These are phyloP conservation scores for Lysandra bellargus DNA, from an alignment of 2,888 invertebrate genomes.

Conservation along the genomic window DNA sequence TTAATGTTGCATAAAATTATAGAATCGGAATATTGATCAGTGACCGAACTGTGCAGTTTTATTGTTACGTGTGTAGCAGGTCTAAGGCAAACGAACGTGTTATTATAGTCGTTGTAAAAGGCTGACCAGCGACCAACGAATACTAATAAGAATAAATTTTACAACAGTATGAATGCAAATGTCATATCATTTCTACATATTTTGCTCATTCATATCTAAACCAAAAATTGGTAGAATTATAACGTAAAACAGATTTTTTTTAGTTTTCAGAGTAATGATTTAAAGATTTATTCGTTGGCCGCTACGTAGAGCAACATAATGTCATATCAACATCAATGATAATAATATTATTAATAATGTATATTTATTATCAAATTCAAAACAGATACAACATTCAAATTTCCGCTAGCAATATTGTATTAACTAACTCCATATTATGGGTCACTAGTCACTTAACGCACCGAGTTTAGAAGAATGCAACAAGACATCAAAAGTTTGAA, in stretches of 20 bases:
- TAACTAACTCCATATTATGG: slow-evolving; percentile 7
- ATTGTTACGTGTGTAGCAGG: neutral
- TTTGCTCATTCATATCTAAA: neutral
- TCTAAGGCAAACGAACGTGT: slow-evolving; percentile 61
- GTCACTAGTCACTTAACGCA: slow-evolving; percentile 19
- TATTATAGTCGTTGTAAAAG: slow-evolving; percentile 20
- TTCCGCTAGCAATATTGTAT: slow-evolving; percentile 21
- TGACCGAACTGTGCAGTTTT: neutral
- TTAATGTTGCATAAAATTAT: too few relatives aligned
- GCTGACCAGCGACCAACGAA: slow-evolving; percentile 9
- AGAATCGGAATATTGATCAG: too few relatives aligned
- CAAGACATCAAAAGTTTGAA: slow-evolving; percentile 54
- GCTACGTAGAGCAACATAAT: slow-evolving; percentile 7
- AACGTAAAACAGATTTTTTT: neutral
- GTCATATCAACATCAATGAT: neutral
- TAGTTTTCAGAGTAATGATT: neutral
- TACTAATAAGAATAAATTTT: neutral
- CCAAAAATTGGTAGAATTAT: neutral
- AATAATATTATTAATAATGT: neutral
- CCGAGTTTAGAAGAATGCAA: slow-evolving; percentile 6
- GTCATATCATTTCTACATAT: neutral
- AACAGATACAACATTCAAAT: slow-evolving; percentile 18
- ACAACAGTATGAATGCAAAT: neutral
- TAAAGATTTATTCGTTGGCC: neutral
- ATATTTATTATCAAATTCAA: slow-evolving; percentile 20